Evolutionary conservation across 2,797 vertebrate species (phyloP), one percentile per base, ranked within the genome.

Genomic region (Crax fasciolata): DNA sequence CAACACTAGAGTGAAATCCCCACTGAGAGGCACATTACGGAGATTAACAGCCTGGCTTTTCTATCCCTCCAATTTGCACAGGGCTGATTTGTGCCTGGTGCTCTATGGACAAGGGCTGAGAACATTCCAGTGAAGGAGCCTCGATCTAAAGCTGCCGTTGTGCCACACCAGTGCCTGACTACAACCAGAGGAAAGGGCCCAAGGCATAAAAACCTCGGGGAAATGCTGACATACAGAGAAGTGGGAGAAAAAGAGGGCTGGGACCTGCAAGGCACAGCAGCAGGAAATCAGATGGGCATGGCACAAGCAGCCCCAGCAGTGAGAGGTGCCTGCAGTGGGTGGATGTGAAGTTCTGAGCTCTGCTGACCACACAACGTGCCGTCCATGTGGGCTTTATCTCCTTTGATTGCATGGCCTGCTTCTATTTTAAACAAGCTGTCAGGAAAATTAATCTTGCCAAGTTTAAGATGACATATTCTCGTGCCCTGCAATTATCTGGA

Each of bases 1-100:
- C 81, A 92, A 43, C 91, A 82, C 75, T 75, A 75, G 73, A 90
- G 78, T 74, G 87, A 94, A 97, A 93, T 97, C 92, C 76, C 94
- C 74, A 44, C 73, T 81, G 89, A 95, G 80, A 92, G 62, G 68
- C 62, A 57, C 87, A 87, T 95, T 95, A 92, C 81, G 92, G 87
- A 95, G 96, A 96, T 93, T 84, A 96, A 92, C 89, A 92, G 55
- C 87, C 72, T 83, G 84, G 63, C 71, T 95, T 89, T 96, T 68
- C 84, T 67, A 9, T 89, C 73, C 13, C 70, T 66, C 43, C 1
- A 2, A 11, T 83, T 93, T 70, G 38, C 39, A 17, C 1, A 1
- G 43, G 9, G 55, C 58, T 90, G 87, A 44, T 91, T 62, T 59
- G 41, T 49, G 44, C 76, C 61, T 32, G 76, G 25, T 82, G 63